Percentiles rank a stretch among this genome's conserved stretches.
These are phyloP conservation scores for Scleropages formosus DNA, from an alignment of 2,797 vertebrate genomes.

Conservation along the genomic window DNA sequence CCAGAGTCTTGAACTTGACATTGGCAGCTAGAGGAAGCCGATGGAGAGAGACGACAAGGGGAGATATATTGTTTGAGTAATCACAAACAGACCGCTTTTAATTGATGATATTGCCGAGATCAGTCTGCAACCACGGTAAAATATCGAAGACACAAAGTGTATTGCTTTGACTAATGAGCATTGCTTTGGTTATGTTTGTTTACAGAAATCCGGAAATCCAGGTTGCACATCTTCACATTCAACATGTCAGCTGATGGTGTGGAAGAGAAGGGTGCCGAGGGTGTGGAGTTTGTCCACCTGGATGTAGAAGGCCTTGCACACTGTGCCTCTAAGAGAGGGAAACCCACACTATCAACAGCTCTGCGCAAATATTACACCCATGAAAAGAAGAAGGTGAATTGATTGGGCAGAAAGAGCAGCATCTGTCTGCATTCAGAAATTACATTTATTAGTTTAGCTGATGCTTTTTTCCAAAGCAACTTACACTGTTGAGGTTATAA, in stretches of 20 bases:
- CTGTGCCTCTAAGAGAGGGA: conserved; percentile 56
- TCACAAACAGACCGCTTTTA: background rate
- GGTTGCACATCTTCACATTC: background rate
- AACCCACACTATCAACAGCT: conserved; percentile 59
- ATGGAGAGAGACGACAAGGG: no score
- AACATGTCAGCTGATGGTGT: conserved; percentile 48
- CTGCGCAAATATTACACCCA: conserved; percentile 69
- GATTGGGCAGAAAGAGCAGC: background rate
- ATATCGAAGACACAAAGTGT: no score
- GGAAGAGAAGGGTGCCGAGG: conserved; percentile 26
- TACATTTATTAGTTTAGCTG: no score
- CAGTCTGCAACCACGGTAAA: no score
- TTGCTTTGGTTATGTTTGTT: background rate
- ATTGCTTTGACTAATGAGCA: background rate
- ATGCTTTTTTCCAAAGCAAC: no score
- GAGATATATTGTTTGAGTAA: no score
- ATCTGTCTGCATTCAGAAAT: background rate
- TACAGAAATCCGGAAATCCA: conserved; percentile 14
- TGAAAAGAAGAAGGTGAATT: conserved; percentile 78
- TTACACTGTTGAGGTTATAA: no score
- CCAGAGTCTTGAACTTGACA: no score
- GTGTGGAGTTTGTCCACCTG: conserved; percentile 59
- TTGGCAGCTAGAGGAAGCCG: no score
- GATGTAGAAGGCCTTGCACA: conserved; percentile 64
- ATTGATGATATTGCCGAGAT: background rate